Conservation (phyloP, 2,113 vertebrate species). For the Triplophysa siluroides region DNA sequence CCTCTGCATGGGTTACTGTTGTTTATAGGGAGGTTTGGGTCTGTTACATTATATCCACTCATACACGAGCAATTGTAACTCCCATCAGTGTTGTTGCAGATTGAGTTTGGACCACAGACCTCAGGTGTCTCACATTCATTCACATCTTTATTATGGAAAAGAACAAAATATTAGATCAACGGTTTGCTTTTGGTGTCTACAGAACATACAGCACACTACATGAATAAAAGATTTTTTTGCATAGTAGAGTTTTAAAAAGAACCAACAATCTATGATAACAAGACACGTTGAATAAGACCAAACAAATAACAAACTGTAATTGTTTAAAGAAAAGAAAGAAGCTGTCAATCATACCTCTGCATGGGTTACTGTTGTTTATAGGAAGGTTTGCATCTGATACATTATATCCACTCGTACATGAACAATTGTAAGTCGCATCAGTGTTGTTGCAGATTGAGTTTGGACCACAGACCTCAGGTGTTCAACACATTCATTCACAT, state of each 20-base stretch:
- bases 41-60: conserved; percentile 20
- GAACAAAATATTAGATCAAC: too few relatives aligned
- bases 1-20: not conserved
- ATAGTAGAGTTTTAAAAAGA: too few relatives aligned
- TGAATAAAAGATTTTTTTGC: too few relatives aligned
- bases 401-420: conserved; percentile 15
- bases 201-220: not conserved
- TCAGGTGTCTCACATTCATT: conserved; percentile 1
- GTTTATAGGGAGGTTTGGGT: conserved; percentile 1
- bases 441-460: too few relatives aligned
- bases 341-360: conserved; percentile 2
- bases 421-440: conserved; percentile 3
- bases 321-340: too few relatives aligned
- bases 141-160: not conserved
- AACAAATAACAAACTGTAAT: too few relatives aligned
- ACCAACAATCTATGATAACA: too few relatives aligned
- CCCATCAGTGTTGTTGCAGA: conserved; percentile 25
- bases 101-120: conserved; percentile 20
- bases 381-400: not conserved
- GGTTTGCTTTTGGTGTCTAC: not conserved
- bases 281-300: too few relatives aligned
- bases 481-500: too few relatives aligned
- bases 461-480: too few relatives aligned
- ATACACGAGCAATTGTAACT: conserved; percentile 17
- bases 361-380: conserved; percentile 6